These are phyloP conservation scores for Aeoliscus strigatus DNA, from an alignment of 2,797 vertebrate genomes.

Conservation along the genomic window DNA sequence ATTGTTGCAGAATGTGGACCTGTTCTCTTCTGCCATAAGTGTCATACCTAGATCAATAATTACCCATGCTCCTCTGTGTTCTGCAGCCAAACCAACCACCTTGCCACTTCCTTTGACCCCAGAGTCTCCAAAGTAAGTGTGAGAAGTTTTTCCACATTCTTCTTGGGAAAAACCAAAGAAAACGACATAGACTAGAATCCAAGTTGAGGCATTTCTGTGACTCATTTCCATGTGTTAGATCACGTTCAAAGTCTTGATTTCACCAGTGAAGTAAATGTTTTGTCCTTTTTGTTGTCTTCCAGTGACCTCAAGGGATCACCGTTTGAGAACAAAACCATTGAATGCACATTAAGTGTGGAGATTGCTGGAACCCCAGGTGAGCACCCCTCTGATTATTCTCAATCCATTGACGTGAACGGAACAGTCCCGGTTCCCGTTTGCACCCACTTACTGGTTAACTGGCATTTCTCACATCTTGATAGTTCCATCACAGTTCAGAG, in stretches of 20 bases:
- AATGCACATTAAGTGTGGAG: slow-evolving; percentile 99
- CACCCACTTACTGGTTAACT: slow-evolving; percentile 36
- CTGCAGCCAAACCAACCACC: slow-evolving; percentile 98
- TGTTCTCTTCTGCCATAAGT: slow-evolving; percentile 72
- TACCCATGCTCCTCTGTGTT: slow-evolving; percentile 82
- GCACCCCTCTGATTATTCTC: no score
- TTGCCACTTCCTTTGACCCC: slow-evolving; percentile 99
- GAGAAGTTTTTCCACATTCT: slow-evolving; percentile 86
- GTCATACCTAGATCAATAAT: slow-evolving; percentile 80
- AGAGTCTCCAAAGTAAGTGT: slow-evolving; percentile 99
- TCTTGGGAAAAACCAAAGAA: slow-evolving; percentile 61
- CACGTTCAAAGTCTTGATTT: slow-evolving; percentile 74
- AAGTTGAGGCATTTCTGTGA: slow-evolving; percentile 76
- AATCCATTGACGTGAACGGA: no score
- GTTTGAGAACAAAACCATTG: slow-evolving; percentile 99
- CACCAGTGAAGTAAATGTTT: slow-evolving; percentile 41
- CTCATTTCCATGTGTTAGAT: slow-evolving; percentile 80
- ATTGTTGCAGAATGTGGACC: slow-evolving; percentile 76
- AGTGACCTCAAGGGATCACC: slow-evolving; percentile 99
- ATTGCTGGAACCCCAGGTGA: slow-evolving; percentile 99
- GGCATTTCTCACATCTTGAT: slow-evolving; percentile 30
- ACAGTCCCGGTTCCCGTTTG: not conserved
- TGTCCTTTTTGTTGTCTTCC: slow-evolving; percentile 83
- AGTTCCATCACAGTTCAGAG: slow-evolving; percentile 53
- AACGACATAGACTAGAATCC: slow-evolving; percentile 46